These are phyloP conservation scores for Hucho hucho DNA, from an alignment of 2,113 vertebrate species.

Conservation along the genomic window DNA sequence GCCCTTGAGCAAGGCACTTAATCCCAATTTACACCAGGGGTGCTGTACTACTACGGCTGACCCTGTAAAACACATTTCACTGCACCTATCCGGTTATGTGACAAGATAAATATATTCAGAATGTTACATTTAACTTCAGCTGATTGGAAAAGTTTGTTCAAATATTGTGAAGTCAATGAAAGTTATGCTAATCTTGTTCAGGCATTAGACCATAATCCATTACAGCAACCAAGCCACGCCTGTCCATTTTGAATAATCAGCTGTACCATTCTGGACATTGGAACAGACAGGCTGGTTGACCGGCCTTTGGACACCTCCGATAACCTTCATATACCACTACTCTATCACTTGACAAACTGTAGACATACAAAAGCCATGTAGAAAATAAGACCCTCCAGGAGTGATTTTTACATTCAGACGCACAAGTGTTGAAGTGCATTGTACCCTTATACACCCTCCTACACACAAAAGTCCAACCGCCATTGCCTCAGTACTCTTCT, in stretches of 20 bases:
- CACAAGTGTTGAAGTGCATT: constrained; percentile 54
- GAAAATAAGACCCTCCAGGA: constrained; percentile 48
- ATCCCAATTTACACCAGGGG: no score
- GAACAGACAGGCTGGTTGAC: constrained; percentile 17
- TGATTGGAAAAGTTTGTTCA: constrained; percentile 8
- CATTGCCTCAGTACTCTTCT: constrained; percentile 76
- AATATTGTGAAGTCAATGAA: constrained; percentile 31
- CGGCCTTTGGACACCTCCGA: background rate
- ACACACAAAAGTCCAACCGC: constrained; percentile 9
- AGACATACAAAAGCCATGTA: constrained; percentile 55
- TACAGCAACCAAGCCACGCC: background rate
- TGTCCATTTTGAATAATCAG: constrained; percentile 8
- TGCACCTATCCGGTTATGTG: no score
- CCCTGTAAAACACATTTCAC: no score
- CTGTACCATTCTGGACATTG: background rate
- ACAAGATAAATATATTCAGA: no score
- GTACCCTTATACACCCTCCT: constrained; percentile 8
- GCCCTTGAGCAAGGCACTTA: no score
- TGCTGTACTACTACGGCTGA: no score
- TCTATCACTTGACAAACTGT: constrained; percentile 21
- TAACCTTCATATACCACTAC: background rate
- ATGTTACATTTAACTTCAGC: no score
- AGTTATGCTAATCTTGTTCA: constrained; percentile 21
- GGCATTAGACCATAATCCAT: constrained; percentile 17
- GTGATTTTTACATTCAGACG: constrained; percentile 55